A percentile compares a stretch with the other conserved stretches of the same genome.
These are phyloP conservation scores for Ennomos fuscantarius DNA, from an alignment of 2,888 invertebrate species.

Conservation along the genomic window DNA sequence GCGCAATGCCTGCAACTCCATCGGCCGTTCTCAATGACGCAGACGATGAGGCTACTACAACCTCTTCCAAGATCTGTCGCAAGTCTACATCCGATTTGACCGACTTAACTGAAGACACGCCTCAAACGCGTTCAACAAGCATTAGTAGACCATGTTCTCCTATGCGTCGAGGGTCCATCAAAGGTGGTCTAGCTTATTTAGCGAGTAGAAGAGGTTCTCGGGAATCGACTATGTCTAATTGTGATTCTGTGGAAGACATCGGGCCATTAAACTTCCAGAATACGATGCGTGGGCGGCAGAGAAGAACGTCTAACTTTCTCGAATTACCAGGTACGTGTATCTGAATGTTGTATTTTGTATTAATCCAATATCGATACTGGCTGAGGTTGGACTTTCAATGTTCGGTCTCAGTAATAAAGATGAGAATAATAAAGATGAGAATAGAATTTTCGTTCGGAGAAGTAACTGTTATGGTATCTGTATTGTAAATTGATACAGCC, in stretches of 20 bases:
- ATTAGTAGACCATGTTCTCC: conserved; percentile 87
- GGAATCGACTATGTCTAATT: conserved; percentile 90
- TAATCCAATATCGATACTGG: conserved; percentile 16
- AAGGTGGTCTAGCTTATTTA: conserved; percentile 90
- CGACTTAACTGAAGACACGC: conserved; percentile 86
- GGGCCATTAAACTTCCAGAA: conserved; percentile 93
- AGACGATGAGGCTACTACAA: conserved; percentile 76
- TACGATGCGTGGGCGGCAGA: conserved; percentile 90
- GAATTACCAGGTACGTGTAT: conserved; percentile 90
- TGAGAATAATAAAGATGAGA: conserved; percentile 12
- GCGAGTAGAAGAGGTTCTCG: conserved; percentile 94
- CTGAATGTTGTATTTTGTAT: conserved; percentile 4
- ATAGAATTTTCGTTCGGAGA: background rate
- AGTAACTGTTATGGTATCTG: conserved; percentile 1
- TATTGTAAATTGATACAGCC: conserved; percentile 24
- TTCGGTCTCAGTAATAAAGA: background rate
- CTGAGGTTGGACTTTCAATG: background rate
- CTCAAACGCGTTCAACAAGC: conserved; percentile 86
- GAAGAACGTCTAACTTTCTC: conserved; percentile 94
- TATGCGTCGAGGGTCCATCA: conserved; percentile 88
- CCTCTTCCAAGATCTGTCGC: conserved; percentile 83
- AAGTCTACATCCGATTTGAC: conserved; percentile 92
- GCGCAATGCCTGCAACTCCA: conserved; percentile 73
- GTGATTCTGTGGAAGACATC: conserved; percentile 88
- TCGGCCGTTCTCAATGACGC: conserved; percentile 72